Evolutionary conservation across 2,113 vertebrate species (phyloP).

Genomic region (Erpornis zantholeuca): DNA sequence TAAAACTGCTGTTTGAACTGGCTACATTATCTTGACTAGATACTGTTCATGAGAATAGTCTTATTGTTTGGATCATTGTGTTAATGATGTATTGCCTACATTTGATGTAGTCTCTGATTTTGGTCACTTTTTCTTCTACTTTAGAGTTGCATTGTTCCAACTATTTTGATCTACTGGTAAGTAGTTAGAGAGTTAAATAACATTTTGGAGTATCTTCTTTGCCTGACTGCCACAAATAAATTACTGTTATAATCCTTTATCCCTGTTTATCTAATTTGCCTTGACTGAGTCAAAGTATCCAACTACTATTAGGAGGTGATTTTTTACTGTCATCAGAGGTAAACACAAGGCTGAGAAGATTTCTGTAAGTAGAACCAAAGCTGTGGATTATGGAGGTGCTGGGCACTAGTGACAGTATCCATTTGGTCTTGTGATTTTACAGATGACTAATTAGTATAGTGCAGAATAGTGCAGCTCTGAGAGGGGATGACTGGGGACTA

Average conservation of each 20-base stretch:
- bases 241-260: neutral
- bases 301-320: neutral
- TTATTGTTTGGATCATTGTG: neutral
- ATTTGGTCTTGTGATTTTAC: neutral
- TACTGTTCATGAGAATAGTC: neutral
- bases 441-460: neutral
- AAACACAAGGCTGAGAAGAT: neutral
- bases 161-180: neutral
- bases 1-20: neutral
- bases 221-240: neutral
- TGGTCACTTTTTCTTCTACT: neutral
- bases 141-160: neutral
- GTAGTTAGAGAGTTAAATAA: neutral
- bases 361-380: neutral
- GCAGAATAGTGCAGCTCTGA: neutral
- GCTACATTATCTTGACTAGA: neutral
- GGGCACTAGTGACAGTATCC: neutral
- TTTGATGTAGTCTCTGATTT: neutral
- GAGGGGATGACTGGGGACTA: neutral
- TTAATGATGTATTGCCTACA: neutral
- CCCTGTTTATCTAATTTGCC: neutral
- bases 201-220: neutral
- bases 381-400: neutral
- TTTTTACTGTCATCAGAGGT: neutral
- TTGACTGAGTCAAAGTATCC: neutral